These are phyloP conservation scores for Episyrphus balteatus DNA, from an alignment of 1,140 invertebrate species.

Conservation along the genomic window DNA sequence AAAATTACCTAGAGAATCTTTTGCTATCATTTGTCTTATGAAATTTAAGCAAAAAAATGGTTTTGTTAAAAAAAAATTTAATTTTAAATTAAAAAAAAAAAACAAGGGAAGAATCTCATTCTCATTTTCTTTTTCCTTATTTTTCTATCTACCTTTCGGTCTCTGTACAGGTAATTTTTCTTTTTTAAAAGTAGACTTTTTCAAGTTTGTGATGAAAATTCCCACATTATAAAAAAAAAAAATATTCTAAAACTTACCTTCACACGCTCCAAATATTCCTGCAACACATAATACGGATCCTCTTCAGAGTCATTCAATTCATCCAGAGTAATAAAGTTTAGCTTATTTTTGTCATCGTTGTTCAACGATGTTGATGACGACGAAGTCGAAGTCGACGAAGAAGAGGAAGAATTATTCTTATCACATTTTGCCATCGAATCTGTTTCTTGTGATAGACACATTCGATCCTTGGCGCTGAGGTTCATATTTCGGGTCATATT, in stretches of 20 bases:
- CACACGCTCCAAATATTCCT: conserved; percentile 32
- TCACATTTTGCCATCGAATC: neutral
- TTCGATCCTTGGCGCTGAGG: neutral
- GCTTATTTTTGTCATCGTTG: conserved; percentile 16
- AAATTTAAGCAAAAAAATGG: too few species aligned
- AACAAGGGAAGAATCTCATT: too few species aligned
- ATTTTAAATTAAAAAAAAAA: too few species aligned
- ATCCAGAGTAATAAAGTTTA: conserved; percentile 25
- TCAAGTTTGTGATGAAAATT: too few species aligned
- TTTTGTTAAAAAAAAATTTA: too few species aligned
- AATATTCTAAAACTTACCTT: conserved; percentile 20
- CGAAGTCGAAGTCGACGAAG: neutral
- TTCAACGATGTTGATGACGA: neutral
- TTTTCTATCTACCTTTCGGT: too few species aligned
- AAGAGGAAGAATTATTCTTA: neutral
- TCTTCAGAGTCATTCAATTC: conserved; percentile 28
- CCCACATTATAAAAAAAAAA: neutral
- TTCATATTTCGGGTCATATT: conserved; percentile 1
- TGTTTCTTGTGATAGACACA: neutral
- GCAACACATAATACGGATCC: conserved; percentile 27
- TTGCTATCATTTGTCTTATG: too few species aligned
- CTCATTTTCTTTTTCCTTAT: too few species aligned
- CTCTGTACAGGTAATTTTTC: too few species aligned
- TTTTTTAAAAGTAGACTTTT: too few species aligned
- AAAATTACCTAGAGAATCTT: too few species aligned